Conservation (phyloP, 2,113 vertebrate species). For the Siniperca knerii region DNA sequence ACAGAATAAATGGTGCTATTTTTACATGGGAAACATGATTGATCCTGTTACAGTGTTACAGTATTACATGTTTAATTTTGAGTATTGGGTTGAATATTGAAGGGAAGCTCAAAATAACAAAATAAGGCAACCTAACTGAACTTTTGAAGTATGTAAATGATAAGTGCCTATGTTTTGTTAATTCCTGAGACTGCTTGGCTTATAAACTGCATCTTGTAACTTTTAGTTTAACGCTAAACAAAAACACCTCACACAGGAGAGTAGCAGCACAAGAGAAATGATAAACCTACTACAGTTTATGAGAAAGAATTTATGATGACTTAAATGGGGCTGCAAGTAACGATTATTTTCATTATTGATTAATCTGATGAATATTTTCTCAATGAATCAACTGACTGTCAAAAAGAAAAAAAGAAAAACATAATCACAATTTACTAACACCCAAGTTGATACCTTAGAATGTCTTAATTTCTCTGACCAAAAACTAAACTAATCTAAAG, state of each 20-base stretch:
- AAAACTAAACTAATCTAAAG: background rate
- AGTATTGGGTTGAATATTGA: slow-evolving; percentile 6
- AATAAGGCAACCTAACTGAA: background rate
- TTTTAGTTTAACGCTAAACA: background rate
- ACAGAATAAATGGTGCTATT: slow-evolving; percentile 71
- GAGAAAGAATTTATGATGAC: background rate
- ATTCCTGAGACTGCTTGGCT: background rate
- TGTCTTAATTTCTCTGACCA: background rate
- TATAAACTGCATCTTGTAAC: background rate
- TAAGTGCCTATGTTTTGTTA: background rate
- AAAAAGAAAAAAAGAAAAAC: background rate
- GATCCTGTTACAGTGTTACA: slow-evolving; percentile 33
- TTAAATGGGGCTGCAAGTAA: background rate
- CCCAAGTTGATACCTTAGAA: background rate
- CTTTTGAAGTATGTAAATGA: background rate
- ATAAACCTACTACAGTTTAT: background rate
- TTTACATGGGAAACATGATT: slow-evolving; percentile 56
- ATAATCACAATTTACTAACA: background rate
- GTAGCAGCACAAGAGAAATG: background rate
- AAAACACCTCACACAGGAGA: background rate
- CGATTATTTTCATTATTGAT: background rate
- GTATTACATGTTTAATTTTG: slow-evolving; percentile 1
- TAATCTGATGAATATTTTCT: slow-evolving; percentile 1
- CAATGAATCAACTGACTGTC: background rate
- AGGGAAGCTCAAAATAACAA: slow-evolving; percentile 9